These are phyloP conservation scores for Diplodus sargus DNA, from an alignment of 2,797 vertebrate species.

Conservation along the genomic window DNA sequence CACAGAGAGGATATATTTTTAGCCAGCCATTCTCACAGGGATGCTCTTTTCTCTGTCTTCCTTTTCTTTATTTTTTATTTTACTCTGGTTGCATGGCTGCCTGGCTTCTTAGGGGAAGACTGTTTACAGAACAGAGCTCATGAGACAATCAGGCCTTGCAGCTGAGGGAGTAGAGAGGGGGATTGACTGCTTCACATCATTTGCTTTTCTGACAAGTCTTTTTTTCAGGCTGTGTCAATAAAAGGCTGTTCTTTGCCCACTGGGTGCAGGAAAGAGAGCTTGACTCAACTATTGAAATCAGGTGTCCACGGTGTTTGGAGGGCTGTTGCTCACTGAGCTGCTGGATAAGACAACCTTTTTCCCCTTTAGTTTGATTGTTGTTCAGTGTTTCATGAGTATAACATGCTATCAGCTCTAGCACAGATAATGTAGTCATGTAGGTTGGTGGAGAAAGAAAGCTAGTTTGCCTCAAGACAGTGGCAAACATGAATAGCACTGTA, in stretches of 20 bases:
- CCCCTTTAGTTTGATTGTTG: conserved; percentile 4
- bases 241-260: conserved; percentile 41
- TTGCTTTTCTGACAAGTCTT: conserved; percentile 50
- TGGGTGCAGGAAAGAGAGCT: conserved; percentile 20
- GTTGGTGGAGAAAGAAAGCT: neutral
- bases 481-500: neutral
- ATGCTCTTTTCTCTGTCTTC: conserved; percentile 51
- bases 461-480: conserved; percentile 9
- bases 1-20: conserved; percentile 76
- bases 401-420: neutral
- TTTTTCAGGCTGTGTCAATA: conserved; percentile 53
- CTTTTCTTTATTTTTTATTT: conserved; percentile 32
- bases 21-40: conserved; percentile 62
- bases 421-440: neutral
- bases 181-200: conserved; percentile 57
- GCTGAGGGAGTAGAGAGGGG: conserved; percentile 28
- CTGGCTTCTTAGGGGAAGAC: conserved; percentile 31
- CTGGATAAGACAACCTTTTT: conserved; percentile 26
- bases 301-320: conserved; percentile 24
- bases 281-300: conserved; percentile 48
- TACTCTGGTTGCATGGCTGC: conserved; percentile 20
- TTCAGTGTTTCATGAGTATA: neutral
- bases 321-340: conserved; percentile 37
- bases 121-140: conserved; percentile 64
- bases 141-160: conserved; percentile 56